phyloP scores from a whole-genome alignment of 2,888 invertebrate genomes.

The Ophonus ardosiacus region DNA sequence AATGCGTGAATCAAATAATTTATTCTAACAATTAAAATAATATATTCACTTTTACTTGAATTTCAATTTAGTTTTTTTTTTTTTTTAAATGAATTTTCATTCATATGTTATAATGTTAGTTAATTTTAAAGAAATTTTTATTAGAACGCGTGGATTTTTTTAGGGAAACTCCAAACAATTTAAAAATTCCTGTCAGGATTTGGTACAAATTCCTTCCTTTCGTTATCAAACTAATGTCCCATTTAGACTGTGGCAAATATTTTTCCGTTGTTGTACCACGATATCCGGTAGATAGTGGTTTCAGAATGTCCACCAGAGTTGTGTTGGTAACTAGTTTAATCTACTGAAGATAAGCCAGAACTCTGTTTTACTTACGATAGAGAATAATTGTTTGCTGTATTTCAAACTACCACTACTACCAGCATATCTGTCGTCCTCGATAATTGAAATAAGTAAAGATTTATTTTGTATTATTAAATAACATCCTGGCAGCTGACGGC shows the following conservation, averaged over 20 bases:
- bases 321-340: constrained; percentile 2
- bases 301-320: constrained; percentile 30
- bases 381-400: constrained; percentile 9
- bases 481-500: not conserved
- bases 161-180: not conserved
- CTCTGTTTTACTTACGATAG: constrained; percentile 21
- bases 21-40: not conserved
- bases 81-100: no score
- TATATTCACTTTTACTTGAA: not conserved
- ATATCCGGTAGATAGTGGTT: constrained; percentile 43
- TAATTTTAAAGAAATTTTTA: no score
- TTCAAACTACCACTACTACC: constrained; percentile 1
- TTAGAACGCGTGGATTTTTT: not conserved
- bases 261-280: constrained; percentile 26
- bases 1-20: not conserved
- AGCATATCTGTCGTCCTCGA: constrained; percentile 1
- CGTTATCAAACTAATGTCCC: constrained; percentile 4
- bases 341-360: not conserved
- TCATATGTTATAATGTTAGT: no score
- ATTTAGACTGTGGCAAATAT: constrained; percentile 28
- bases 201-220: constrained; percentile 18
- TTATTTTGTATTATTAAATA: not conserved
- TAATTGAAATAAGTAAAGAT: constrained; percentile 19
- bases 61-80: no score
- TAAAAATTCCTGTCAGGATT: not conserved